Evolutionary conservation across 2,113 vertebrate species (phyloP).

Genomic region (Alethe diademata): DNA sequence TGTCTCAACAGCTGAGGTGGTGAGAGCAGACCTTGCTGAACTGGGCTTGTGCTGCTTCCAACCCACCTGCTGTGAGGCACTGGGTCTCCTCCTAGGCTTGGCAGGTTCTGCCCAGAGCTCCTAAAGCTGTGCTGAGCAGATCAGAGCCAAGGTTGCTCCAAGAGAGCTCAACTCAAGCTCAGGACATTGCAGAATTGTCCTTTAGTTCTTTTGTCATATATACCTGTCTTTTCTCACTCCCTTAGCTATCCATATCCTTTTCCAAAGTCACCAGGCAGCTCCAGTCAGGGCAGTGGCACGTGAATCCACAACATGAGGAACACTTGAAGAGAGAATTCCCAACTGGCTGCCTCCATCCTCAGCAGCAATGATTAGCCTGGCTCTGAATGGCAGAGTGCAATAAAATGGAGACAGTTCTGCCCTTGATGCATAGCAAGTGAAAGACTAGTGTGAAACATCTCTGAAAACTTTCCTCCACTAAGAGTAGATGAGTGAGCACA

Average conservation of each 20-base stretch:
- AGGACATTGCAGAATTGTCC: neutral
- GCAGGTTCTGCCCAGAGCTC: neutral
- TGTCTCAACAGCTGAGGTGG: neutral
- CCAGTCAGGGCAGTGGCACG: neutral
- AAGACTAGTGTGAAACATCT: neutral
- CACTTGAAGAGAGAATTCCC: constrained; percentile 8
- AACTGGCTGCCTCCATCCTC: neutral
- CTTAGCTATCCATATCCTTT: neutral
- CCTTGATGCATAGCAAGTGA: constrained; percentile 23
- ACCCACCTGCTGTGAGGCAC: neutral
- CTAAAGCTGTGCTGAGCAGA: neutral
- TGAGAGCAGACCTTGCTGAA: neutral
- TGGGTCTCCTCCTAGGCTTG: neutral
- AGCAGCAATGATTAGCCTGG: constrained; percentile 23
- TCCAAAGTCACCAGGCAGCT: neutral
- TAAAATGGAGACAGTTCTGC: constrained; percentile 28
- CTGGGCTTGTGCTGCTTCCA: neutral
- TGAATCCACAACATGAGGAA: neutral
- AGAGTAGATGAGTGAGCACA: neutral
- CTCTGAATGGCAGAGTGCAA: constrained; percentile 39
- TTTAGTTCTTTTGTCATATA: neutral
- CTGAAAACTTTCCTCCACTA: neutral
- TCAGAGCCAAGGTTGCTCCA: neutral
- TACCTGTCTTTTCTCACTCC: neutral
- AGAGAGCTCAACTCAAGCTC: neutral